Base-by-base conservation (phyloP, 2,113 vertebrate species). In the Sciurus niger region DNA sequence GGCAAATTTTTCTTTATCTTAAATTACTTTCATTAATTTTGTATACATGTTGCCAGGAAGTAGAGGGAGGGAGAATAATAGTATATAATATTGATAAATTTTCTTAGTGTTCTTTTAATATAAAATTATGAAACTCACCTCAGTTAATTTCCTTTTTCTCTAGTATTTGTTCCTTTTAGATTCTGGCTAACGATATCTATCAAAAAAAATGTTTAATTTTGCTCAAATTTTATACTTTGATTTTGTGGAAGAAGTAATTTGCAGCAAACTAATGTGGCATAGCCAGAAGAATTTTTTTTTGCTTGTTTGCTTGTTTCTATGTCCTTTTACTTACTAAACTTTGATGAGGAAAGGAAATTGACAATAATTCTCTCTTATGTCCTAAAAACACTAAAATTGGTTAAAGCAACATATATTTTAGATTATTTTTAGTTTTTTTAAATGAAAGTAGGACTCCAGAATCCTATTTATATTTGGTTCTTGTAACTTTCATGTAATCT, bases 61-160 rank as follows among this genome's bases (percentile, higher is more conserved):
- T n/a, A 10, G 9, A 6, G 28, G 25, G 34, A 14, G 22, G 13
- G 8, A 2, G 6, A 8, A 10, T 0, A 0, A 32, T 43, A 13
- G 0, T 8, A 48, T 32, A 37, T 24, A 17, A 58, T 65, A 73
- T 1, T 43, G 8, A 70, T 37, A 67, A 18, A 77, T 65, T 40
- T 63, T 83, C 22, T 93, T 60, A 76, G 48, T 18, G 34, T 48
- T 37, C 53, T 83, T 95, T 79, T 7, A 37, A 83, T 73, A 65
- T 58, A 88, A 93, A 89, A 67, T 77, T 3, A 60, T 30, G 4
- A 37, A 51, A 68, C 1, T 34, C 37, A 85, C 20, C 18, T 76
- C 65, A 58, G 4, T 77, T 72, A 43, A 65, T 55, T 68, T 91
- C 6, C 28, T 22, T 73, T 84, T 51, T 32, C 20, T 46, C 58